Base-by-base conservation (phyloP, 2,888 invertebrate genomes). In the Colletes collaris region DNA sequence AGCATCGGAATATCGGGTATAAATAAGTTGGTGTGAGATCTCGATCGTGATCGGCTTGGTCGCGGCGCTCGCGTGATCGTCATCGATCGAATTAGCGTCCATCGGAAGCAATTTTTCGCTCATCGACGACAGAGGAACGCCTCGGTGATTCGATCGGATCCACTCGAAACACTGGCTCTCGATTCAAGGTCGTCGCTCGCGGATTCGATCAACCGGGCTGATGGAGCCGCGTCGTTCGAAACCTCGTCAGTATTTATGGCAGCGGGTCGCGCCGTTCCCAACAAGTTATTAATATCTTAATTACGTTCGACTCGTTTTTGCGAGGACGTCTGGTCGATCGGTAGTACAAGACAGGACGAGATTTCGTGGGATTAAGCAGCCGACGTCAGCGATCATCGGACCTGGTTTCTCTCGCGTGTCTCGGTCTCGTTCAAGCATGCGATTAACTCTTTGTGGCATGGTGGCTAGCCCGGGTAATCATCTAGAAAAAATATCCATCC, bases 201-300 rank as follows among this genome's bases (percentile, higher is more conserved):
- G 65, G 71, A 79, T 79, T 55, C 56, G 66, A 56, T 67, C 66
- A 27, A 19, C 44, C 5, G 27, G 40, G 44, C 40, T 40, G 60
- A 59, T 53, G n/a, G 44, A 37, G n/a, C 59, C 19, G 13, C n/a
- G 40, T 67, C 65, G 62, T 50, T 6, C 50, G 35, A 44, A 55
- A n/a, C 62, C 59, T 63, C 58, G 63, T 71, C 55, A 49, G 16
- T 59, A 66, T 53, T 80, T 80, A 59, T 53, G 49, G 63, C 67
- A 37, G 46, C 37, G 37, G 63, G 35, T 40, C 52, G 46, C 13
- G 52, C 13, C 50, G 16, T 37, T 44, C 71, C 70, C 71, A 50
- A 67, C 63, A 59, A 73, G 84, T 78, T 86, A 86, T 86, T 86
- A 86, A 84, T 84, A 86, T 84, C 85, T 86, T 86, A 86, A 86